Evolutionary conservation across 2,888 invertebrate species (phyloP), one percentile per base, ranked within the genome.

Genomic region (Diarsia brunnea): DNA sequence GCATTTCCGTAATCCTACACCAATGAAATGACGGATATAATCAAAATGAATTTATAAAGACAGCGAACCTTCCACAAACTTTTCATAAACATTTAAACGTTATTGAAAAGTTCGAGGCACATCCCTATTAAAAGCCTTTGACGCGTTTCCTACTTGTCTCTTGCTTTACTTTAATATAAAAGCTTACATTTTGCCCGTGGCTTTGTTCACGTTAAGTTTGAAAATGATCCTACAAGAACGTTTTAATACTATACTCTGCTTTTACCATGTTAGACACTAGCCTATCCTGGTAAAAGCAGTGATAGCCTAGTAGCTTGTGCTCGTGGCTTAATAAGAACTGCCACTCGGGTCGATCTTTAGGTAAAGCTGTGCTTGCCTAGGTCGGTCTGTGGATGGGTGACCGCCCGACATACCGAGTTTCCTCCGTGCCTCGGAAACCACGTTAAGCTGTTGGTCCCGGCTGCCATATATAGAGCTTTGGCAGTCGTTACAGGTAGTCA

Each of bases 51-150:
- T 67, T 67, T 43, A 73, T 53, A 63, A 78, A 19, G 69, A 51
- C 68, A 73, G 65, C 63, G 21, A 38, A 38, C 63, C 55, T 63
- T 69, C 67, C 31, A 63, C 0, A 8, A 81, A 67, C 47, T 78
- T 82, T 55, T 61, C 45, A 27, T 0, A n/a, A 79, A 69, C 38
- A 61, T 83, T 71, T 79, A 53, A 67, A 69, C 73, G 65, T 66
- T 71, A 84, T 72, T 79, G 84, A 69, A 84, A 74, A 84, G 79
- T 83, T 74, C 19, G 38, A 24, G 61, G 49, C 43, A 78, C 60
- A 55, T 77, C 64, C 58, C 49, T 78, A 66, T 61, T 79, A 69
- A 60, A 51, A 69, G 60, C 66, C 58, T 81, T 81, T 81, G 66
- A 63, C 31, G 74, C 49, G 61, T 64, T 38, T 81, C 53, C 60